Percentiles rank a stretch among this genome's conserved stretches.
Evolutionary conservation across 2,113 vertebrate genomes (phyloP).

Genomic region (Pampusana beccarii): DNA sequence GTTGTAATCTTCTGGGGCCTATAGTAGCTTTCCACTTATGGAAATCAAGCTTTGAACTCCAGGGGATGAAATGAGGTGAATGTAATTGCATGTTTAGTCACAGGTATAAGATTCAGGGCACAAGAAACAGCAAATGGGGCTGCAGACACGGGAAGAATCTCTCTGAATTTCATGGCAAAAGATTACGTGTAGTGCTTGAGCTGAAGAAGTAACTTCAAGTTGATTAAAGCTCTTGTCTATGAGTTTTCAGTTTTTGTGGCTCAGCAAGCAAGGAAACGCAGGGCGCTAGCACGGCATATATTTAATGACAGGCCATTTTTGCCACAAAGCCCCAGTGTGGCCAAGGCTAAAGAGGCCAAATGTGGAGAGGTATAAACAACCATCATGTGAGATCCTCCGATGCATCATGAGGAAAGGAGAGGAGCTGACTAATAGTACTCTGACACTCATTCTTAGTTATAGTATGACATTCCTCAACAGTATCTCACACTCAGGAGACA

Average conservation of each 20-base stretch:
- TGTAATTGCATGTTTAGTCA: not conserved
- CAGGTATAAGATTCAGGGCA: not conserved
- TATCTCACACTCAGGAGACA: not conserved
- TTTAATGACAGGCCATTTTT: not conserved
- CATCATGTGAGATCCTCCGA: not conserved
- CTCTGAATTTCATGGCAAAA: not conserved
- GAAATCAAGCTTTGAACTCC: constrained; percentile 20
- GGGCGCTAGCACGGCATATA: not conserved
- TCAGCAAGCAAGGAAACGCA: not conserved
- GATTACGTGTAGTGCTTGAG: accelerated
- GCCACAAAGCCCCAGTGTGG: not conserved
- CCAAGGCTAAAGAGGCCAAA: not conserved
- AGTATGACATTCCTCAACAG: not conserved
- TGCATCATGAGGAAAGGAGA: not conserved
- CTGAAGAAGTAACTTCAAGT: not conserved
- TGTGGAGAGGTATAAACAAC: not conserved
- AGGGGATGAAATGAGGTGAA: constrained; percentile 22
- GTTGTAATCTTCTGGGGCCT: constrained; percentile 44
- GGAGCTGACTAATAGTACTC: constrained; percentile 12
- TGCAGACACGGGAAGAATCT: not conserved
- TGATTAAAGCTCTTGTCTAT: not conserved
- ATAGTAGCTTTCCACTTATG: constrained; percentile 10
- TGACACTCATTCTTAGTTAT: not conserved
- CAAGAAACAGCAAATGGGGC: not conserved
- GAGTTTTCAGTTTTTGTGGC: not conserved